Percentiles rank a stretch among this genome's conserved stretches.
Evolutionary conservation across 1,140 invertebrate genomes (phyloP).

Genomic region (Dendroctonus ponderosae): DNA sequence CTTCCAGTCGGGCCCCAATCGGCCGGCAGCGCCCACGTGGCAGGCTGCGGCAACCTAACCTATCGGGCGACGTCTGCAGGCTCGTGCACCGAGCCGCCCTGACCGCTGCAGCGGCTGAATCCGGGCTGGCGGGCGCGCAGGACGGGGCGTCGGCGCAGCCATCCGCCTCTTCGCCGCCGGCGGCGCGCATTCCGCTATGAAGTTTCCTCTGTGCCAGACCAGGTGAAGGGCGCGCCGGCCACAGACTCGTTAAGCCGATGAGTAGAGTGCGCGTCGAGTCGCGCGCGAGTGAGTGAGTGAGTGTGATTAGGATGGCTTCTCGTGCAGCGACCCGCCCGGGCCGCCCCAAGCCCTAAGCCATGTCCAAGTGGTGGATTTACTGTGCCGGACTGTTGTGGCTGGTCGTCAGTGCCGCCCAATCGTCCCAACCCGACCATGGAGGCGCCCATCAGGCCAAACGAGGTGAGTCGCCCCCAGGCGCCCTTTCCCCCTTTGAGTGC

Average conservation of each 20-base stretch:
- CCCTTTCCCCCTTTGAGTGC: no score
- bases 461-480: constrained; percentile 10
- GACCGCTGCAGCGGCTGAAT: constrained; percentile 22
- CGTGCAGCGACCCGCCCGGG: constrained; percentile 29
- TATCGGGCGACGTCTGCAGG: constrained; percentile 17
- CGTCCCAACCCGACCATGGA: constrained; percentile 17
- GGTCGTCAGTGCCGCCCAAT: constrained; percentile 18
- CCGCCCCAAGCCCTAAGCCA: constrained; percentile 22
- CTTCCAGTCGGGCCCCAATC: neutral
- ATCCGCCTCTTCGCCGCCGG: constrained; percentile 11
- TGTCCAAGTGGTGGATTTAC: constrained; percentile 31
- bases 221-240: constrained; percentile 34
- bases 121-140: constrained; percentile 31
- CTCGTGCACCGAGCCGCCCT: constrained; percentile 14
- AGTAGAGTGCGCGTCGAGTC: constrained; percentile 8
- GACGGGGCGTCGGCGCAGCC: constrained; percentile 32
- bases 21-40: no score
- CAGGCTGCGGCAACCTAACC: constrained; percentile 5
- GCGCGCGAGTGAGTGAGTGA: constrained; percentile 9
- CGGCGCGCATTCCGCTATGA: constrained; percentile 33
- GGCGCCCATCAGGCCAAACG: constrained; percentile 22
- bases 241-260: neutral
- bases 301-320: constrained; percentile 17
- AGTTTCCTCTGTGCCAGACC: constrained; percentile 31
- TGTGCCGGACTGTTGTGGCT: constrained; percentile 32